Conservation (phyloP, 2,888 invertebrate genomes). For the Drosophila ustulata region DNA sequence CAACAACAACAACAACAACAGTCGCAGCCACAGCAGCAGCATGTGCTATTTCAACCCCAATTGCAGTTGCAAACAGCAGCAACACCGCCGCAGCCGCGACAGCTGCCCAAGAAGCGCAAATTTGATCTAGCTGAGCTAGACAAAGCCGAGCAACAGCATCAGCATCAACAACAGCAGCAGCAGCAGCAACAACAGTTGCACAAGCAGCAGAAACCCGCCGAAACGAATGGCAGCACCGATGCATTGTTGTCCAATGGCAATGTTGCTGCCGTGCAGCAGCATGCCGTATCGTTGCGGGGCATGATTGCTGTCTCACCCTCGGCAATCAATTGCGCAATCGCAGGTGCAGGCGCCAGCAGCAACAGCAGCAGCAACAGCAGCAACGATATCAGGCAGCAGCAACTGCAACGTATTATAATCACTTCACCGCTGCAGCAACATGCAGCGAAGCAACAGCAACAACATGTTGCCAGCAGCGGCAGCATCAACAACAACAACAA, state of each 20-base stretch:
- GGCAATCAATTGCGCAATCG: constrained; percentile 55
- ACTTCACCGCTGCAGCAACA: constrained; percentile 70
- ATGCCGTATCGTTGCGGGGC: constrained; percentile 59
- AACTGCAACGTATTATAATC: constrained; percentile 69
- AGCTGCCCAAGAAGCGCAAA: constrained; percentile 95
- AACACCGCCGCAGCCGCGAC: constrained; percentile 89
- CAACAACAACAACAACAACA: constrained; percentile 60
- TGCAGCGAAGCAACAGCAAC: constrained; percentile 78
- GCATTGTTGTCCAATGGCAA: constrained; percentile 73
- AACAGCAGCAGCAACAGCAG: constrained; percentile 56
- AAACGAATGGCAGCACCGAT: constrained; percentile 65
- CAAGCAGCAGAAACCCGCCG: constrained; percentile 71
- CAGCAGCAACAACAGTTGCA: constrained; percentile 59
- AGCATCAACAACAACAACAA: constrained; percentile 38
- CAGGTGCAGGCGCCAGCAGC: constrained; percentile 72
- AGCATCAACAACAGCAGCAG: constrained; percentile 48
- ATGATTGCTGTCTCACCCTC: constrained; percentile 66
- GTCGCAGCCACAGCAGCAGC: constrained; percentile 93
- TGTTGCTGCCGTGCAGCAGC: constrained; percentile 71
- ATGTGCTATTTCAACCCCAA: constrained; percentile 84
- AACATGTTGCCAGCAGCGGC: constrained; percentile 66
- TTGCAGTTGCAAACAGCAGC: constrained; percentile 75
- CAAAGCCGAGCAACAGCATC: constrained; percentile 75
- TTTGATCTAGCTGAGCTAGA: constrained; percentile 85
- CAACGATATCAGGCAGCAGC: constrained; percentile 61